Base-by-base conservation (phyloP, 2,797 vertebrate species). In the Netta rufina region DNA sequence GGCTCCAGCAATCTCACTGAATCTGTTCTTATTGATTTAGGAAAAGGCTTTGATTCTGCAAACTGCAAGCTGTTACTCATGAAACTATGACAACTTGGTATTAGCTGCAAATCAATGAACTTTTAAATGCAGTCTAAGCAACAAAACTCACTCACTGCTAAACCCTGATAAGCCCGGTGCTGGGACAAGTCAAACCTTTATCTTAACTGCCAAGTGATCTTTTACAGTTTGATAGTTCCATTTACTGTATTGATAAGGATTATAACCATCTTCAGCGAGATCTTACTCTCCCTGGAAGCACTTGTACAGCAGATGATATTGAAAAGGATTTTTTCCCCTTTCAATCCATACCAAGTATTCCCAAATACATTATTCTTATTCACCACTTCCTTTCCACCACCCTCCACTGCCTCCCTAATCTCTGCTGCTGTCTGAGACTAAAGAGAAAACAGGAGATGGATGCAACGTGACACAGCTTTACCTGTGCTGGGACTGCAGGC, bases 61-160 rank as follows among this genome's bases (percentile, higher is more conserved):
- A 97, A 93, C 97, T 36, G 19, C 92, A 85, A 96, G 96, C 97
- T 97, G 95, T 98, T 98, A 96, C 95, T 98, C 96, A 96, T 80
- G 84, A 97, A 98, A 97, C 97, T 98, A 97, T 98, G 98, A 98
- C 98, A 98, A 97, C 96, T 97, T 85, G 60, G 97, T 98, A 98
- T 98, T 97, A 98, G 97, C 97, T 97, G 95, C 96, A 97, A 98
- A 98, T 98, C 98, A 98, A 98, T 98, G 98, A 97, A 95, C 97
- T 98, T 98, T 97, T 66, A 98, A 97, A 98, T 94, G 97, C 96
- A 97, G 96, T 86, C 27, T 71, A 95, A 95, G 96, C 96, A 96
- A 97, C 95, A 95, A 96, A 97, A 96, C 94, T 97, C 78, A 38
- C 96, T 97, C 38, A 75, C 96, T 97, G 97, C 93, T 94, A 97